Conservation (phyloP, 1,140 invertebrate genomes). For the Latrodectus geometricus region DNA sequence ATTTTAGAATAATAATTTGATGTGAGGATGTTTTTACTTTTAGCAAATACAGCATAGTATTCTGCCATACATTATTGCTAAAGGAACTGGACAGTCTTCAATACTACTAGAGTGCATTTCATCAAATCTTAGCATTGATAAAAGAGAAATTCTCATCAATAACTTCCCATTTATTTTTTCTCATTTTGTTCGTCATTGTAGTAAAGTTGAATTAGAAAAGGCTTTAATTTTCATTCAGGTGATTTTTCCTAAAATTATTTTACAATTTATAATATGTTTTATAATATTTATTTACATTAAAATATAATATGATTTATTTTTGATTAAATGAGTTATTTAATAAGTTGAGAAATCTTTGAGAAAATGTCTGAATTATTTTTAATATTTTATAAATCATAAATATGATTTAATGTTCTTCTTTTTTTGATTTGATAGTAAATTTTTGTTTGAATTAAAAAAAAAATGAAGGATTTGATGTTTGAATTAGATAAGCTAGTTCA, state of each 20-base stretch:
- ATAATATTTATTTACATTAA: too few species aligned
- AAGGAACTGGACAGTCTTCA: constrained; percentile 67
- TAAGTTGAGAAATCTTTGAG: too few species aligned
- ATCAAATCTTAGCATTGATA: constrained; percentile 57
- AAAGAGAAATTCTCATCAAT: constrained; percentile 66
- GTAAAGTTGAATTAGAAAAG: constrained; percentile 67
- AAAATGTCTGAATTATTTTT: too few species aligned
- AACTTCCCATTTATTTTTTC: constrained; percentile 70
- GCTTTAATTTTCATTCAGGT: constrained; percentile 68
- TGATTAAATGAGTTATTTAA: too few species aligned
- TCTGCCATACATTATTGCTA: constrained; percentile 68
- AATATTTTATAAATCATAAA: too few species aligned
- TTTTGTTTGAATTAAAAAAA: too few species aligned
- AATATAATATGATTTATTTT: too few species aligned
- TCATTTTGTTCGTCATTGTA: constrained; percentile 68
- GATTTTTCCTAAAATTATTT: constrained; percentile 11
- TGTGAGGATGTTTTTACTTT: constrained; percentile 55
- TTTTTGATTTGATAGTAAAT: too few species aligned
- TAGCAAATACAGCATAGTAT: constrained; percentile 67
- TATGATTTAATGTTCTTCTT: too few species aligned
- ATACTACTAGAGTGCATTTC: constrained; percentile 66
- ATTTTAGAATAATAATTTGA: background rate
- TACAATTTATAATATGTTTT: too few species aligned
- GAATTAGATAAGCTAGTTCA: too few species aligned
- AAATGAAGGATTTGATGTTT: too few species aligned